Conservation (phyloP, 2,113 vertebrate genomes). For the Nerophis lumbriciformis region DNA sequence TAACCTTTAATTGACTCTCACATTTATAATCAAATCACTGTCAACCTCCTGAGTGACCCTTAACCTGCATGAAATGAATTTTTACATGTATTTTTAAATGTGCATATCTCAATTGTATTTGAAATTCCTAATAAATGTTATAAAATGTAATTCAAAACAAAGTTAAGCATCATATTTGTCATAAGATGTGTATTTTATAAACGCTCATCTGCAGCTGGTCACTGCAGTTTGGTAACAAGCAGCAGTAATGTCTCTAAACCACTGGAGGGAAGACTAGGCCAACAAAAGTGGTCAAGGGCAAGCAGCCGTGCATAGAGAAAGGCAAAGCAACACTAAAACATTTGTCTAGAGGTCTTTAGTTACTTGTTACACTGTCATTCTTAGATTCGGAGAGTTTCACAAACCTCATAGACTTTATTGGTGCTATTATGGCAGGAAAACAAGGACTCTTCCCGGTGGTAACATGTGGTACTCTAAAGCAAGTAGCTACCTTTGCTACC, state of each 20-base stretch:
- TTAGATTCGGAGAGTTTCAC: slow-evolving; percentile 60
- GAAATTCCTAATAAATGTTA: too few relatives aligned
- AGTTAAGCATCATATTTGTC: too few relatives aligned
- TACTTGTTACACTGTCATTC: slow-evolving; percentile 56
- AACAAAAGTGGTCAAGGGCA: slow-evolving; percentile 1
- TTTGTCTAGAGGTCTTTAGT: slow-evolving; percentile 16
- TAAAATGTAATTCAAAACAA: too few relatives aligned
- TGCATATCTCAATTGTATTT: too few relatives aligned
- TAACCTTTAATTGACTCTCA: too few relatives aligned
- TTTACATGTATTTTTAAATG: too few relatives aligned
- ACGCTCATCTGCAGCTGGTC: too few relatives aligned
- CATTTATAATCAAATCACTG: too few relatives aligned
- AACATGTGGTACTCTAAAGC: too few relatives aligned
- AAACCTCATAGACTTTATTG: slow-evolving; percentile 55
- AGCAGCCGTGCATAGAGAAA: too few relatives aligned
- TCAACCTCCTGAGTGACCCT: too few relatives aligned
- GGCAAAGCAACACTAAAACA: background rate
- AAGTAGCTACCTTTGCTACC: background rate
- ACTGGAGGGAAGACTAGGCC: slow-evolving; percentile 29
- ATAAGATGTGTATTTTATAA: background rate
- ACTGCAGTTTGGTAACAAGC: background rate
- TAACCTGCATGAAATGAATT: too few relatives aligned
- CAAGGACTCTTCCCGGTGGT: slow-evolving; percentile 43
- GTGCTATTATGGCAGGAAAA: slow-evolving; percentile 61
- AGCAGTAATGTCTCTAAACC: slow-evolving; percentile 29